Evolutionary conservation across 2,113 vertebrate species (phyloP).

Genomic region (Phocoena phocoena): DNA sequence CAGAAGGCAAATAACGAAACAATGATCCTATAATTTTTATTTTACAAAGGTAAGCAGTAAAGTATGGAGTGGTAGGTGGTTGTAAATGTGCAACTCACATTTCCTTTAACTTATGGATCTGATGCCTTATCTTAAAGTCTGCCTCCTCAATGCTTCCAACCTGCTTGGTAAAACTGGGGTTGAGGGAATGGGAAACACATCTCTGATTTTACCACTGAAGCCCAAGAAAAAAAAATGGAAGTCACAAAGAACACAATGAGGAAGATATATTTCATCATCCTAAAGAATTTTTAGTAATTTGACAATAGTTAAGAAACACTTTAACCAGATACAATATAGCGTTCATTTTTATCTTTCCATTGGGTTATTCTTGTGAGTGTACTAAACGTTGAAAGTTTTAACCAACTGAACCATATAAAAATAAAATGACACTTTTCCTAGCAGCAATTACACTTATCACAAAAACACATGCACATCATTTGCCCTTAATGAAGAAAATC

Average conservation of each 20-base stretch:
- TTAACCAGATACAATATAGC: background rate
- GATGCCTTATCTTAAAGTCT: background rate
- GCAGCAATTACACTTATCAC: background rate
- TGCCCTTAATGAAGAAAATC: background rate
- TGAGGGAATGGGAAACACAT: background rate
- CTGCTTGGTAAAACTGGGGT: background rate
- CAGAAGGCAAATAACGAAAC: background rate
- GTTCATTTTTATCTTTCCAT: background rate
- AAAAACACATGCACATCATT: background rate
- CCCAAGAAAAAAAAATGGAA: background rate
- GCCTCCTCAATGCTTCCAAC: background rate
- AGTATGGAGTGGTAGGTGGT: background rate
- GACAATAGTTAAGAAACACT: background rate
- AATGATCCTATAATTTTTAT: background rate
- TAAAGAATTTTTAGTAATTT: background rate
- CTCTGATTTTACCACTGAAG: background rate
- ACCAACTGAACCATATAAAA: background rate
- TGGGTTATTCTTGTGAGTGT: background rate
- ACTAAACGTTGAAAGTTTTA: conserved; percentile 19
- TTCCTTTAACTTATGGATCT: background rate
- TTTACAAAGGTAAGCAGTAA: background rate
- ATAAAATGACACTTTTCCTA: background rate
- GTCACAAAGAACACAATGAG: background rate
- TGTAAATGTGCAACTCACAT: background rate
- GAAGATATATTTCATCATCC: background rate